Base-by-base conservation (phyloP, 2,113 vertebrate genomes). In the Egretta garzetta region DNA sequence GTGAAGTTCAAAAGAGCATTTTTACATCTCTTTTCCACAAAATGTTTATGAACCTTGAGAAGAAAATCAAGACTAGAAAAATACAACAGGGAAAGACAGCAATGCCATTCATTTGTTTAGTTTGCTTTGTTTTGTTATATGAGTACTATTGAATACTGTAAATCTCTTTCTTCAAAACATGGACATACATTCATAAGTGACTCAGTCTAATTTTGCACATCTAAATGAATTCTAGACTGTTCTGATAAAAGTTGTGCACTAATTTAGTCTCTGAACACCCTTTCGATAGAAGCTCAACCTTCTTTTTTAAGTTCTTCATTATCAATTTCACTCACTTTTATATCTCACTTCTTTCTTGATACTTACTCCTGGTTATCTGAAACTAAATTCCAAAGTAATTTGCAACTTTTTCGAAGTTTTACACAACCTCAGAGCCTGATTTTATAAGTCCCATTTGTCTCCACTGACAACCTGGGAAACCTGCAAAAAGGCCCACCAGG, bases 1-100 rank as follows among this genome's bases (percentile, higher is more conserved):
- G 4, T 55, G 20, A 75, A 55, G 10, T 59, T 82, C 0, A 0
- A 87, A 92, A 88, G 3, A 79, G 2, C 9, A 43, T 9, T 74
- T 94, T 70, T 70, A 16, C 11, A 50, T 85, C 8, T 4, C 4
- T 62, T 68, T 87, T 81, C 19, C 23, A 37, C 23, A 74, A 77
- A 62, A 50, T 56, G 4, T 66, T 85, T 49, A n/a, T 63, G 14
- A 45, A 50, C 8, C 15, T 75, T 90, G 12, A 58, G 16, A 90
- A 63, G 17, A 70, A 76, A 87, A 68, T 53, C 16, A 83, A 66
- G 12, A 53, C 5, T n/a, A 77, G 7, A 37, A 47, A 76, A 88
- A 74, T 0, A 17, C 12, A 58, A 16, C 12, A 28, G 8, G 6
- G 12, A 55, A 68, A 63, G 11, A 17, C 20, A 67, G 6, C 8